Percentiles rank a stretch among this genome's conserved stretches.
Conservation (phyloP, 2,888 invertebrate species). For the Melinopterus prodromus region DNA sequence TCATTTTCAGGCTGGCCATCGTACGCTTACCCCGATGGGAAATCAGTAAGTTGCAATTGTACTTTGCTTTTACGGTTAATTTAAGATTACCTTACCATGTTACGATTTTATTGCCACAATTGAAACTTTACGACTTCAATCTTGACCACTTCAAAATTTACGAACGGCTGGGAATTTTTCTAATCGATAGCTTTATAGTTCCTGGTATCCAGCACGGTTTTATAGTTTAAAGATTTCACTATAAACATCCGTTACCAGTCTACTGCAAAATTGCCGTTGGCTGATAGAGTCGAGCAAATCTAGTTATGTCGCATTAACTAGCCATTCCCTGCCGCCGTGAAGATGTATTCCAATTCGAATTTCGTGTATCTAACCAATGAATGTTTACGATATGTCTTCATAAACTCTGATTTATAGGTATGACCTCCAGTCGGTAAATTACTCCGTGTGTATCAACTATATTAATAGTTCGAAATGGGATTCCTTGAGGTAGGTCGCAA, state of each 20-base stretch:
- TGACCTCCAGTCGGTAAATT: neutral
- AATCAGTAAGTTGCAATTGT: neutral
- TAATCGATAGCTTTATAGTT: neutral
- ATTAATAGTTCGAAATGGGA: neutral
- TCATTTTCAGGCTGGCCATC: no score
- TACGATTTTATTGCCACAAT: neutral
- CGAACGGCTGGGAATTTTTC: neutral
- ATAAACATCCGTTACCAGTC: no score
- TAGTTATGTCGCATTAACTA: neutral
- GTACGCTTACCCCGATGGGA: no score
- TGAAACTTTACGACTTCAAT: neutral
- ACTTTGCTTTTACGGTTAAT: neutral
- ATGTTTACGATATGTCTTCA: neutral
- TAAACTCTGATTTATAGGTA: neutral
- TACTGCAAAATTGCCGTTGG: neutral
- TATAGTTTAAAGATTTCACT: no score
- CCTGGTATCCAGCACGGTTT: neutral
- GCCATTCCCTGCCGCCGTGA: neutral
- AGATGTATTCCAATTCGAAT: neutral
- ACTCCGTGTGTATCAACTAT: neutral
- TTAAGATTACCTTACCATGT: neutral
- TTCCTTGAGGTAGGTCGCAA: neutral
- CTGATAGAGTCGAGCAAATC: neutral
- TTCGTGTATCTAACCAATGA: neutral
- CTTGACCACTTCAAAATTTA: neutral